Conservation (phyloP, 2,888 invertebrate species). For the Tillus elongatus region DNA sequence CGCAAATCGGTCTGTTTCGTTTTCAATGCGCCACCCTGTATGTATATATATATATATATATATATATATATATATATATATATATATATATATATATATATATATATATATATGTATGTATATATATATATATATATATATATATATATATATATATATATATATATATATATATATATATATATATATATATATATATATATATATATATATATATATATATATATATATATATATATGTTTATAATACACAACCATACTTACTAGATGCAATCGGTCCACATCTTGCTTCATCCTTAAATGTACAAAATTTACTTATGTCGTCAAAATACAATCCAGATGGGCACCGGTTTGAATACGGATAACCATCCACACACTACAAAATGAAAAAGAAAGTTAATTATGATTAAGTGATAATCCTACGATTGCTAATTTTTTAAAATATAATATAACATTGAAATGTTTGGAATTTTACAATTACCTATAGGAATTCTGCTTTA, state of each 20-base stretch:
- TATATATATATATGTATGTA: no score
- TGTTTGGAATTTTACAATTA: no score
- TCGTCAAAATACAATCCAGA: constrained; percentile 87
- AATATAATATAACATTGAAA: no score
- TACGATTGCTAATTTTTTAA: no score
- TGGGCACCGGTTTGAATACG: constrained; percentile 81
- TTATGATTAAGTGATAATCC: no score
- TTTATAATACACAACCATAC: constrained; percentile 33
- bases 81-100: no score
- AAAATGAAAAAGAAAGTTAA: no score
- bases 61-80: no score
- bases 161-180: constrained; percentile 5
- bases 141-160: constrained; percentile 2
- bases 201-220: constrained; percentile 5
- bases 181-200: constrained; percentile 5
- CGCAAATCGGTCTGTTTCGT: no score
- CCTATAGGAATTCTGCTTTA: no score
- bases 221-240: constrained; percentile 6
- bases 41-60: no score
- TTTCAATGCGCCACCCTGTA: no score
- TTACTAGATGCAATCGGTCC: constrained; percentile 83
- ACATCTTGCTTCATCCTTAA: constrained; percentile 81
- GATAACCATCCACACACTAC: constrained; percentile 83
- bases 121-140: background rate
- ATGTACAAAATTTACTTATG: constrained; percentile 81